phyloP scores from a whole-genome alignment of 1,140 invertebrate species.

The Bombus fervidus region DNA sequence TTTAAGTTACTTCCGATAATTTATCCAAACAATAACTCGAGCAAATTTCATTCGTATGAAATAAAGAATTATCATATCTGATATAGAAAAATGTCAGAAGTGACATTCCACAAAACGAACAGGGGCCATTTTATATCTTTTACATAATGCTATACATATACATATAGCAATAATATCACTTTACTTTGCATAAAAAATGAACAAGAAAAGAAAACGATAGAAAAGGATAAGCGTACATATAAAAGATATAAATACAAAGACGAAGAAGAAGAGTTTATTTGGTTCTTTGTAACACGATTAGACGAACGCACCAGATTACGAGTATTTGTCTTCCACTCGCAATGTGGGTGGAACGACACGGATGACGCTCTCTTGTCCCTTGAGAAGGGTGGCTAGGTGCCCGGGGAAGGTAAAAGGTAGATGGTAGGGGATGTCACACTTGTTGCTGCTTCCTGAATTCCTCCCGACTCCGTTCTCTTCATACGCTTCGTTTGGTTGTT shows the following conservation, averaged over 20 bases:
- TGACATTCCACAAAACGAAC: background rate
- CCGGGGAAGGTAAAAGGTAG: slow-evolving; percentile 61
- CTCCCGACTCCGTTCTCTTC: background rate
- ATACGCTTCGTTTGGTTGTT: slow-evolving; percentile 35
- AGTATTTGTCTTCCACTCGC: slow-evolving; percentile 34
- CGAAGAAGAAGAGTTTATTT: background rate
- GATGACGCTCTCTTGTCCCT: slow-evolving; percentile 32
- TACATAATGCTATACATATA: background rate
- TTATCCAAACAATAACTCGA: background rate
- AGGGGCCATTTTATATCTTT: background rate
- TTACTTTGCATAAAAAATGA: background rate
- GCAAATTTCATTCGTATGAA: background rate
- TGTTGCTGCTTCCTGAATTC: slow-evolving; percentile 66
- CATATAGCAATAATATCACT: too few species aligned
- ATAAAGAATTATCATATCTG: background rate
- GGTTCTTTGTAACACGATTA: background rate
- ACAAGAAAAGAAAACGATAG: background rate
- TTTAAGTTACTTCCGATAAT: background rate
- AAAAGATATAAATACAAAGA: background rate
- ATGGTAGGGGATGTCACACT: slow-evolving; percentile 68
- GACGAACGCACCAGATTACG: slow-evolving; percentile 23
- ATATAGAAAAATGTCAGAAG: background rate
- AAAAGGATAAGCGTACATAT: too few species aligned
- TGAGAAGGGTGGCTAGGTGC: slow-evolving; percentile 54
- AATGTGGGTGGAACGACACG: slow-evolving; percentile 17